Conservation (phyloP, 2,113 vertebrate genomes). For the Meles meles region DNA sequence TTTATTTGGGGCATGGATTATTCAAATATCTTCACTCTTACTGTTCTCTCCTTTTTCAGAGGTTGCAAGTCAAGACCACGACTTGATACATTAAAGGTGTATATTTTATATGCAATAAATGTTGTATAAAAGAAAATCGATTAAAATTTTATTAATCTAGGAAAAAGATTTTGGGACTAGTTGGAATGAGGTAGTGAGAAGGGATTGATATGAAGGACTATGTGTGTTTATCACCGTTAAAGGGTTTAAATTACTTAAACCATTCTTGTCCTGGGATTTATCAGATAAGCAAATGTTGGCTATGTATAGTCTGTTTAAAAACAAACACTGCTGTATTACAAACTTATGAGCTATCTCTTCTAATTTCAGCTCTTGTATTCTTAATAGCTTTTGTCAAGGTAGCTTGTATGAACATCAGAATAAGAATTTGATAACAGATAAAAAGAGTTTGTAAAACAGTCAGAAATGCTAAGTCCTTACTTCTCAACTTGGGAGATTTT, state of each 20-base stretch:
- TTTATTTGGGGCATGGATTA: not conserved
- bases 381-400: not conserved
- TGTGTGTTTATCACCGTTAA: not conserved
- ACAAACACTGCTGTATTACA: not conserved
- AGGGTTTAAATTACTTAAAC: not conserved
- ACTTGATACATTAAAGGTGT: not conserved
- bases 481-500: constrained; percentile 15
- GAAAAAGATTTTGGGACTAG: not conserved
- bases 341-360: not conserved
- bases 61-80: not conserved
- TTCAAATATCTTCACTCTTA: not conserved
- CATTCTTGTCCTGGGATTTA: not conserved
- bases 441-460: not conserved
- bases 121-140: not conserved
- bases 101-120: not conserved
- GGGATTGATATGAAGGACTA: not conserved
- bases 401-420: not conserved
- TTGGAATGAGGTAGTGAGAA: not conserved
- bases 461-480: constrained; percentile 50
- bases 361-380: not conserved
- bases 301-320: not conserved
- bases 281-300: not conserved
- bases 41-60: not conserved
- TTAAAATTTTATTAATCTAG: constrained; percentile 2
- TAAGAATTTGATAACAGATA: constrained; percentile 22